Evolutionary conservation across 2,113 vertebrate genomes (phyloP), one percentile per base, ranked within the genome.

Genomic region (Microtus richardsoni): DNA sequence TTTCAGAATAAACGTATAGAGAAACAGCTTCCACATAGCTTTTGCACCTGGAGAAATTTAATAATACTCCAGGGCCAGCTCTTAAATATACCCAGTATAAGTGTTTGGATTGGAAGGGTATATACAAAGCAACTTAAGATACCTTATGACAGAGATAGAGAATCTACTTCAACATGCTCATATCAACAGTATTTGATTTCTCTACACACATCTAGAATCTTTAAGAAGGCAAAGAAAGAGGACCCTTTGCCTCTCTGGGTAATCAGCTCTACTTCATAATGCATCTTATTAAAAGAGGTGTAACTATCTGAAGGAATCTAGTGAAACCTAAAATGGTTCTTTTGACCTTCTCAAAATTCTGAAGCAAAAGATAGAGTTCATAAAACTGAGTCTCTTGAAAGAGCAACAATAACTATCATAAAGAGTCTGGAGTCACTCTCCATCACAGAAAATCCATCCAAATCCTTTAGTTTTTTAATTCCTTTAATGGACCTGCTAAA

Each of bases 381-480:
- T 78, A 92, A 58, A 62, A 83, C 21, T 13, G 60, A 5, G 39
- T 89, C 3, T 44, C n/a, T 94, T 30, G 41, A 71, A n/a, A 78
- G 24, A 75, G 7, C 39, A 87, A 66, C 17, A 41, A 47, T 33
- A 9, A 73, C 33, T n/a, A 21, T 54, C 41, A n/a, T 6, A 77
- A 64, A 62, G 19, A 86, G 21, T 33, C 30, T 30, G 30, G 54
- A 41, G 30, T 87, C 70, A 54, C 6, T 68, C 39, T 79, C 64
- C 26, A 13, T 89, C 64, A 73, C 26, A 88, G 28, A 88, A 75
- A 91, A 70, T 70, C 64, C 79, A 33, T 9, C 2, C 16, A 75
- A 89, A 87, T 84, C 28, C 7, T 21, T 84, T 96, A 71, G 70
- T n/a, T 79, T 79, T 88, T 73, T 36, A 92, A 62, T 88, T 41